Evolutionary conservation across 2,888 invertebrate genomes (phyloP), one percentile per base, ranked within the genome.

Genomic region (Rhogogaster chlorosoma): DNA sequence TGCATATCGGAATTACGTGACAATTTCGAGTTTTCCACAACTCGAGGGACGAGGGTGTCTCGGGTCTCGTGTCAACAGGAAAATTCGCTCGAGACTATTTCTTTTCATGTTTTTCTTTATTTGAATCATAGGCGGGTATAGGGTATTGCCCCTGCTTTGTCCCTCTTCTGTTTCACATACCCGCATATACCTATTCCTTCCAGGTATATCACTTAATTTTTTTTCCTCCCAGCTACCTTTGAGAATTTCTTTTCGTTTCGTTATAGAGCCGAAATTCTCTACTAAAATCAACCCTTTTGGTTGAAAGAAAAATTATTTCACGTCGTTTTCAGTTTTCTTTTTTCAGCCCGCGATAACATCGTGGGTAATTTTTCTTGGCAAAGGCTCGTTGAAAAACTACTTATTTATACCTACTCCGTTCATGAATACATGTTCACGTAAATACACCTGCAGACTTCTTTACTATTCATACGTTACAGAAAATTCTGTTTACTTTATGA

Each of bases 391-490:
- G 67, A 32, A 67, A 32, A 67, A 67, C 7, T 61, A 61, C 26
- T 10, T 26, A 73, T 12, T 10, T 3, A 73, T 38, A 73, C 22
- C n/a, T 42, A 42, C 73, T 10, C 22, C 12, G 73, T 38, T 73
- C 42, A 45, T 38, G 22, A 42, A 73, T 77, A 29, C n/a, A 29
- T 32, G n/a, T 38, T 32, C 53, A 29, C 49, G 45, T 26, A 75
- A 45, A 18, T 53, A 73, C n/a, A 18, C 73, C 42, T n/a, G 38
- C 42, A 45, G 38, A 22, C 38, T 73, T 38, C 73, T 36, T 18
- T 71, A 73, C 38, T 77, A 53, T 77, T 77, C 77, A 77, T 77
- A 77, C 29, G 49, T 49, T 77, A 29, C 18, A 77, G 49, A 32
- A 77, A 53, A 49, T 29, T 36, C 53, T 77, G 29, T 77, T 77